phyloP scores from a whole-genome alignment of 1,140 invertebrate genomes.

The Vollenhovia emeryi region DNA sequence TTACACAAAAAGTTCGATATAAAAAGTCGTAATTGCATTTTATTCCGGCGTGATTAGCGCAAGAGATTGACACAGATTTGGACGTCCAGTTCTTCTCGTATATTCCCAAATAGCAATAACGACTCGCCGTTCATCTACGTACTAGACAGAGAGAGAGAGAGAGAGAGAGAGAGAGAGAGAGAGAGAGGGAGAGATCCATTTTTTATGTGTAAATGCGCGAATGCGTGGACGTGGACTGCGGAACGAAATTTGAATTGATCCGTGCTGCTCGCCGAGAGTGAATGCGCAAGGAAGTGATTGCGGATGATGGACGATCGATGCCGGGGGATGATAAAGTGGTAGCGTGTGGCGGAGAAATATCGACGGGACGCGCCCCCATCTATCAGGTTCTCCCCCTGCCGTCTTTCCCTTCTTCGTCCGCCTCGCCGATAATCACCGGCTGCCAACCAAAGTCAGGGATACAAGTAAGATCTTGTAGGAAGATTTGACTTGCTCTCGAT shows the following conservation, averaged over 20 bases:
- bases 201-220: slow-evolving; percentile 46
- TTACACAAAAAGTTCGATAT: neutral
- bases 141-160: neutral
- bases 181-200: neutral
- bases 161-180: too few relatives aligned
- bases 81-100: neutral
- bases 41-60: neutral
- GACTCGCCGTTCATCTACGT: neutral
- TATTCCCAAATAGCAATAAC: slow-evolving; percentile 14
- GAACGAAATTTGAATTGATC: slow-evolving; percentile 73
- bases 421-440: slow-evolving; percentile 76
- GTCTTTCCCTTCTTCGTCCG: slow-evolving; percentile 44
- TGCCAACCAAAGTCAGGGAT: slow-evolving; percentile 70
- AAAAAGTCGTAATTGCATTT: slow-evolving; percentile 19
- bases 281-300: slow-evolving; percentile 81
- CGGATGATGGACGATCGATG: slow-evolving; percentile 80
- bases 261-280: slow-evolving; percentile 64
- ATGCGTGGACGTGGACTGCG: slow-evolving; percentile 38
- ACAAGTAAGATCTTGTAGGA: slow-evolving; percentile 73
- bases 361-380: slow-evolving; percentile 78
- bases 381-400: slow-evolving; percentile 71
- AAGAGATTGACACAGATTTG: neutral
- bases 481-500: slow-evolving; percentile 63
- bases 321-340: slow-evolving; percentile 79
- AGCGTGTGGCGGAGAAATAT: slow-evolving; percentile 76